A percentile compares a stretch with the other conserved stretches of the same genome.
Evolutionary conservation across 2,113 vertebrate genomes (phyloP).

Genomic region (Pristiophorus japonicus): DNA sequence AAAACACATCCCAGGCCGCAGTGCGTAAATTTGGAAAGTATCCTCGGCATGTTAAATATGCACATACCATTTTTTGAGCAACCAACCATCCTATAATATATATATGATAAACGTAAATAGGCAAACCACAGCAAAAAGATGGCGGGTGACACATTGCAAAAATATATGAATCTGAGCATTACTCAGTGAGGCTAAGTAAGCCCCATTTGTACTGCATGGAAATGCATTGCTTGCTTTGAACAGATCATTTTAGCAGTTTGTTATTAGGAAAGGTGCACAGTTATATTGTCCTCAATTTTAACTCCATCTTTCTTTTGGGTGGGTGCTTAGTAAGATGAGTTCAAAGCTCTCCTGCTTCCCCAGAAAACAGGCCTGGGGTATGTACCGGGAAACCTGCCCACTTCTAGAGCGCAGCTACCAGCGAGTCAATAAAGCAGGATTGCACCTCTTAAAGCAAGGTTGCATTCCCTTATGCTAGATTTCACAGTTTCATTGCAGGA

Average conservation of each 20-base stretch:
- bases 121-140: neutral
- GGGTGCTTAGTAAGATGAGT: neutral
- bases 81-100: slow-evolving; percentile 20
- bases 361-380: neutral
- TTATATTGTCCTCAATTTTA: neutral
- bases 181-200: neutral
- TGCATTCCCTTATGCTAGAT: neutral
- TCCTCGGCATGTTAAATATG: slow-evolving; percentile 26
- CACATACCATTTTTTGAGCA: neutral
- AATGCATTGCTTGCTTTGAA: neutral
- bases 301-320: neutral
- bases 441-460: neutral
- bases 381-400: neutral
- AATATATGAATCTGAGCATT: neutral
- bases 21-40: slow-evolving; percentile 27
- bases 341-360: neutral
- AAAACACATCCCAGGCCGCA: slow-evolving; percentile 26
- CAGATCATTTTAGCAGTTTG: neutral
- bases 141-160: neutral
- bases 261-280: neutral
- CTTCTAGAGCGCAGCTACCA: neutral
- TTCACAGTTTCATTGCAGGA: neutral
- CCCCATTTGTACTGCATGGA: neutral
- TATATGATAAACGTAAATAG: neutral
- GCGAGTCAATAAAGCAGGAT: neutral